Conservation (phyloP, 35 echinoderm and acorn worm species). For the Lytechinus variegatus region DNA sequence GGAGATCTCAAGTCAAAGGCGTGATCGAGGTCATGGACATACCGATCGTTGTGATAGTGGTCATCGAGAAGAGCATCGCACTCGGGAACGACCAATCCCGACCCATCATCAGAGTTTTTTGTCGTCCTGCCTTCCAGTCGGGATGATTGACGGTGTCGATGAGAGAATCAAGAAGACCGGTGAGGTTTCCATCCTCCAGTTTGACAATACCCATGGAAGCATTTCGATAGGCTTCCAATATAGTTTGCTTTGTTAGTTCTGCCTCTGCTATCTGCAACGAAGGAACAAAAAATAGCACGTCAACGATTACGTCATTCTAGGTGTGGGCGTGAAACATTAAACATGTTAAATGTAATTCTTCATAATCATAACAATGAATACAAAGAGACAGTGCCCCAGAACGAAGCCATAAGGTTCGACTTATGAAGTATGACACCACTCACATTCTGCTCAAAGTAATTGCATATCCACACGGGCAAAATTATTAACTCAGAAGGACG, state of each 20-base stretch:
- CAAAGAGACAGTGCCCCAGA: no score
- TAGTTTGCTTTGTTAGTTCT: neutral
- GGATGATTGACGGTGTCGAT: slow-evolving; percentile 60
- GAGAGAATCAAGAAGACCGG: slow-evolving; percentile 43
- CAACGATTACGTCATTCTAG: no score
- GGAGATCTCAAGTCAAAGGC: no score
- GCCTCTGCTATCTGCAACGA: slow-evolving; percentile 17
- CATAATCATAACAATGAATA: no score
- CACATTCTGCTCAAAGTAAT: no score
- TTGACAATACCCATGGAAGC: neutral
- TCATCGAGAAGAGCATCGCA: slow-evolving; percentile 75
- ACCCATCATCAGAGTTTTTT: neutral
- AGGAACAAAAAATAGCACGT: neutral
- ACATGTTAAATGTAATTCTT: no score
- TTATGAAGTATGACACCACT: no score
- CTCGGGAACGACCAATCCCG: slow-evolving; percentile 54
- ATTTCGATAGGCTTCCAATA: slow-evolving; percentile 45
- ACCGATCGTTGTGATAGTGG: slow-evolving; percentile 85
- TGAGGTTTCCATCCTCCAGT: slow-evolving; percentile 48
- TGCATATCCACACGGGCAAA: no score
- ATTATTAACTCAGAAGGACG: no score
- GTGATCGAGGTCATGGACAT: neutral
- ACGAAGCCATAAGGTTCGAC: no score
- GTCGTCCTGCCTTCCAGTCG: slow-evolving; percentile 63
- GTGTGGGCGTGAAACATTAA: no score